Base-by-base conservation (phyloP, 2,113 vertebrate species). In the Nycticryphes semicollaris region DNA sequence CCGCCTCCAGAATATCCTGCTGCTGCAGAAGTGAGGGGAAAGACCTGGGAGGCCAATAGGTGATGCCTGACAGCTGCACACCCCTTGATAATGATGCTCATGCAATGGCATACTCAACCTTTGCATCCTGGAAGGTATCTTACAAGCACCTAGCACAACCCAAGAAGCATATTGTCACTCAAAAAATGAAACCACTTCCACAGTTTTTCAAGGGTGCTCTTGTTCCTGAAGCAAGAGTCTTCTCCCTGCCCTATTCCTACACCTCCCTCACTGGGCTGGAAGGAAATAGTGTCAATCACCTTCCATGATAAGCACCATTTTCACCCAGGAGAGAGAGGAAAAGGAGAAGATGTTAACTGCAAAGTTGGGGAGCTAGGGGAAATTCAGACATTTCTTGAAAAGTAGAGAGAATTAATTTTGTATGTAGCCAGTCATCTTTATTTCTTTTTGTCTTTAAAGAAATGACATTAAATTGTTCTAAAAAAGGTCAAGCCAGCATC, bases 391-490 rank as follows among this genome's bases (percentile, higher is more conserved):
- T 15, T 4, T 2, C 37, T 45, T 45, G 6, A 56, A 62, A 54
- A 89, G 20, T 28, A 66, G 35, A 72, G 47, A 45, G 11, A 76
- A 47, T 76, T 68, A 20, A 14, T 51, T 80, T 70, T 43, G 5
- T 27, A 21, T 78, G 75, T 82, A 74, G 30, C 14, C 14, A 2
- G 30, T 21, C 12, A 16, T 73, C 35, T 27, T 70, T 62, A 25
- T 59, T 91, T 33, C 13, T 80, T 88, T 95, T 53, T 72, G 28
- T 18, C 45, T 92, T 92, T 91, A 76, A 92, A 76, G 31, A 39
- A 54, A 41, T 69, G 14, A 20, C 30, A 56, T 31, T 10, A 84
- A 81, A 60, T 43, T 50, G 23, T 60, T 70, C 39, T 92, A 56
- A 86, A 95, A 86, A 74, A 60, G 37, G 22, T 35, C 39, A 62